Percentiles rank a stretch among this genome's conserved stretches.
These are phyloP conservation scores for Mionectes macconnelli DNA, from an alignment of 2,113 vertebrate genomes.

Conservation along the genomic window DNA sequence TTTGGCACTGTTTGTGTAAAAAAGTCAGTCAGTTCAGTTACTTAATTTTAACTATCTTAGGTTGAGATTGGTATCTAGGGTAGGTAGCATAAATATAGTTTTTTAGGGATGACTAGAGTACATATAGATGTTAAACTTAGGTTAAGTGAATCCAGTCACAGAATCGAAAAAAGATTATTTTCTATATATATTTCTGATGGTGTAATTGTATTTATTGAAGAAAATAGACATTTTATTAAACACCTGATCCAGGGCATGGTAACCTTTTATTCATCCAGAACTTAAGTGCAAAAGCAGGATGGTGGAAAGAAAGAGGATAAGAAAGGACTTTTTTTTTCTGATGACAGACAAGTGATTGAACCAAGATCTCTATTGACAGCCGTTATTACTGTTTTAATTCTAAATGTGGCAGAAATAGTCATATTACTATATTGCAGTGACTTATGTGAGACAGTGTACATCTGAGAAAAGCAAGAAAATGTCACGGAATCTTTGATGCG, in stretches of 20 bases:
- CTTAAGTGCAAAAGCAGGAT: neutral
- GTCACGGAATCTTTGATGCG: fast-evolving
- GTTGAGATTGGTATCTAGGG: neutral
- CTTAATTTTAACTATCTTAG: neutral
- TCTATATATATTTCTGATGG: neutral
- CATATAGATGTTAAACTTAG: neutral
- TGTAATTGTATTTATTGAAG: neutral
- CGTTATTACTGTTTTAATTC: neutral
- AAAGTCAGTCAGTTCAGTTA: neutral
- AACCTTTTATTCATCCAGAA: neutral
- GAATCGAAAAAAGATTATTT: neutral
- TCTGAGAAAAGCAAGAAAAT: neutral
- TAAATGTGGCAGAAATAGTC: neutral
- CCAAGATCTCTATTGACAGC: neutral
- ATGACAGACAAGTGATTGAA: neutral
- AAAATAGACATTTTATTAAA: neutral
- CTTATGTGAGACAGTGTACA: neutral
- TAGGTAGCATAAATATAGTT: neutral
- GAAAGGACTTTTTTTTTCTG: neutral
- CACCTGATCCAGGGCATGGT: neutral
- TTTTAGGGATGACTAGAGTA: neutral
- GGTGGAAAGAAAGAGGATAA: neutral
- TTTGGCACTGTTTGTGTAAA: neutral
- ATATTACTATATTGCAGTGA: neutral
- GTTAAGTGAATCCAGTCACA: neutral